Conservation (phyloP, 2,113 vertebrate species). For the Alosa alosa region DNA sequence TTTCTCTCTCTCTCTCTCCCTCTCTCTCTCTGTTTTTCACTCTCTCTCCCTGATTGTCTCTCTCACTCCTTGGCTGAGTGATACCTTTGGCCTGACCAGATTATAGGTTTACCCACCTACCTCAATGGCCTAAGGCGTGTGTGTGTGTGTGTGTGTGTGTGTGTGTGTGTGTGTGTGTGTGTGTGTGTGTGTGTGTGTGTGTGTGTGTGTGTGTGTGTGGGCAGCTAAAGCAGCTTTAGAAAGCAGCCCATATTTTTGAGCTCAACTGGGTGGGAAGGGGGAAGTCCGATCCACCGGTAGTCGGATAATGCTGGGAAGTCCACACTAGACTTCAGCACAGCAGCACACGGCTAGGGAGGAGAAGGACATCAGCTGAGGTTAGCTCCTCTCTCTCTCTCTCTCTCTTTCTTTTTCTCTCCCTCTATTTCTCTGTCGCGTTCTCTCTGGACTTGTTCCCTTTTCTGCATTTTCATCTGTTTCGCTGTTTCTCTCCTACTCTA, state of each 20-base stretch:
- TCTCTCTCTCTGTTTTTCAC: neutral
- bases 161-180: neutral
- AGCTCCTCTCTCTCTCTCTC: neutral
- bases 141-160: neutral
- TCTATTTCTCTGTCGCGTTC: too few relatives aligned
- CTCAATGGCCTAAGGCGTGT: constrained; percentile 32
- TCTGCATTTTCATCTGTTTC: too few relatives aligned
- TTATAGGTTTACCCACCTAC: constrained; percentile 51
- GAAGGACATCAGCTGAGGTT: neutral
- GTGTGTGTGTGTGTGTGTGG: neutral
- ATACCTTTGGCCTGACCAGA: constrained; percentile 29
- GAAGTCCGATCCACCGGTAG: neutral
- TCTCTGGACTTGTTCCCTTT: too few relatives aligned
- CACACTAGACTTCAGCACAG: neutral
- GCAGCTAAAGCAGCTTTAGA: constrained; percentile 56
- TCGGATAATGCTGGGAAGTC: neutral
- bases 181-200: neutral
- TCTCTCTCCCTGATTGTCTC: neutral
- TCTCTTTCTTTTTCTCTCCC: neutral
- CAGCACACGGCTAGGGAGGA: neutral
- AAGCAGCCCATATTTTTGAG: constrained; percentile 47
- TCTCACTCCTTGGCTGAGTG: neutral
- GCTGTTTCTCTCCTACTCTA: too few relatives aligned
- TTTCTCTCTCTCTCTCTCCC: neutral
- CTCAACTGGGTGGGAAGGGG: constrained; percentile 43